Conservation (phyloP, 2,797 vertebrate species). For the Erithacus rubecula region DNA sequence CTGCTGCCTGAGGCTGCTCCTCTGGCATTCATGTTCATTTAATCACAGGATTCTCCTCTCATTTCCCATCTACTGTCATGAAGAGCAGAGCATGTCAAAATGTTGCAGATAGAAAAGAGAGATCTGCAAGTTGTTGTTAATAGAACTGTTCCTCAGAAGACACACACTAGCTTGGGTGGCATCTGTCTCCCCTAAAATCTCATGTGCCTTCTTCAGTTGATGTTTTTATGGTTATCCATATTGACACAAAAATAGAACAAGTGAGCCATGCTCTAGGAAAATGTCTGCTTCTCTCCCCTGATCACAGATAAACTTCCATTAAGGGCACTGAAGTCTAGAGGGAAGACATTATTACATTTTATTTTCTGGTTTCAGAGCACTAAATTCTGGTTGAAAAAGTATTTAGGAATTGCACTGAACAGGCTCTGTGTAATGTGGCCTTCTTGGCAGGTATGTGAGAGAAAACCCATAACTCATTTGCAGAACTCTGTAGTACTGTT, state of each 20-base stretch:
- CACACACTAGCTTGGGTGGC: background rate
- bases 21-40: background rate
- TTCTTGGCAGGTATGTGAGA: background rate
- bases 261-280: background rate
- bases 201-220: background rate
- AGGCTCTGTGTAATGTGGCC: background rate
- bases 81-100: background rate
- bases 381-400: background rate
- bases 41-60: background rate
- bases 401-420: background rate
- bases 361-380: background rate
- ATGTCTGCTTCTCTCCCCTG: background rate
- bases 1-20: background rate
- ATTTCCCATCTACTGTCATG: background rate
- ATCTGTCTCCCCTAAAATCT: background rate
- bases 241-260: background rate
- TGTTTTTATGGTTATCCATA: background rate
- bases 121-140: background rate
- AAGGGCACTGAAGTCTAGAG: background rate
- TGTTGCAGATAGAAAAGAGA: background rate
- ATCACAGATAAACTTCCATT: background rate
- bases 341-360: background rate
- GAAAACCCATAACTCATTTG: background rate
- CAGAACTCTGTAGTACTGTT: background rate
- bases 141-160: background rate